Base-by-base conservation (phyloP, 2,888 invertebrate genomes). In the Coelopa pilipes region DNA sequence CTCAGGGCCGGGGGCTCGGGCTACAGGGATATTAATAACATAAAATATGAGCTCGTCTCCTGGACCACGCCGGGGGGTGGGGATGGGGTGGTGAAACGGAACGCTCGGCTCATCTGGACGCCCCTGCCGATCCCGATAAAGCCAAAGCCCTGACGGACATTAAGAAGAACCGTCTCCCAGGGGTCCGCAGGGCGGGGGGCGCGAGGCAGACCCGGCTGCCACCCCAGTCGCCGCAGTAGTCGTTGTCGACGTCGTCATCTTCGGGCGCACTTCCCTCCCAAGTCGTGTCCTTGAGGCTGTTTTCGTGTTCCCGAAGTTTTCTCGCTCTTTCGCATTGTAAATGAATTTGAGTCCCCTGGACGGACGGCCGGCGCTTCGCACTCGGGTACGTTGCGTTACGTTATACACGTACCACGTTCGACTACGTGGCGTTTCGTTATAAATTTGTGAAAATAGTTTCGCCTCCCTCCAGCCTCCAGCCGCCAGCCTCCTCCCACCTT, bases 271-370 rank as follows among this genome's bases (percentile, higher is more conserved):
- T 34, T 34, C 34, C 34, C 34, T 34, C 57, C 21, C 17, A 21
- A 13, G 63, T 65, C 70, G 73, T 77, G 80, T 83, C 80, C 80
- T 82, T 81, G 78, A 83, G 80, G 80, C 79, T 78, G 71, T 75
- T 79, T 75, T 66, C 55, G 60, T 76, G 55, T 49, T 62, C n/a
- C 45, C 60, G n/a, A 67, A 67, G 60, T 60, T 67, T 72, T 15
- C 72, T 60, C 60, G 60, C 67, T 66, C 66, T 65, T 55, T 55
- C 63, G 53, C 55, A 67, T 47, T 12, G 68, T 57, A 68, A 72
- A 68, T 66, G 70, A 65, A 65, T 70, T 60, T 49, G 24, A 59
- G 70, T 70, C 21, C n/a, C 55, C n/a, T 66, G 19, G 66, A 11
- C 47, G 19, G 49, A 49, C 19, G 50, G 46, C 49, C 13, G 66